A percentile compares a stretch with the other conserved stretches of the same genome.
These are phyloP conservation scores for Thymelicus acteon DNA, from an alignment of 2,888 invertebrate genomes.

Conservation along the genomic window DNA sequence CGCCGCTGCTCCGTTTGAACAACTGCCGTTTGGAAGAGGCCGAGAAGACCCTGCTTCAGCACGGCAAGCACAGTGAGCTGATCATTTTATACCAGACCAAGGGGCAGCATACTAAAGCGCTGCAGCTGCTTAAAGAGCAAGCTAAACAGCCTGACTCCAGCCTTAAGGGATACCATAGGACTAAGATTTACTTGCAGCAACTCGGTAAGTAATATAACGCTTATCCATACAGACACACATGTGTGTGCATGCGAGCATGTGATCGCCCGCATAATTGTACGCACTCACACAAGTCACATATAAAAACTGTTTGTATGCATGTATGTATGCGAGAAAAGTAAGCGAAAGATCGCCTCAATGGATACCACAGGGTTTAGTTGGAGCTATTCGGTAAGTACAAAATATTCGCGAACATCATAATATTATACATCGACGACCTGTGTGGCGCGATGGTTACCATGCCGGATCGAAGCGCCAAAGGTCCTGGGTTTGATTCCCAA, in stretches of 20 bases:
- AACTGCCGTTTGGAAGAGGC: slow-evolving; percentile 97
- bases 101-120: slow-evolving; percentile 95
- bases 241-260: too few species aligned
- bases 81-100: slow-evolving; percentile 98
- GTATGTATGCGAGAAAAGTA: slow-evolving; percentile 81
- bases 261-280: too few species aligned
- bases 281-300: too few species aligned
- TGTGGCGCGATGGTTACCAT: too few species aligned
- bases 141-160: slow-evolving; percentile 90
- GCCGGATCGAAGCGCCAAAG: too few species aligned
- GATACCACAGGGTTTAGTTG: slow-evolving; percentile 94
- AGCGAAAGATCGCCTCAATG: slow-evolving; percentile 89
- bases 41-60: slow-evolving; percentile 93
- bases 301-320: too few species aligned
- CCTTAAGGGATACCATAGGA: slow-evolving; percentile 91
- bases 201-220: slow-evolving; percentile 84
- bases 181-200: slow-evolving; percentile 95
- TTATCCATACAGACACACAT: too few species aligned
- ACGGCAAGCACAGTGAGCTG: slow-evolving; percentile 95
- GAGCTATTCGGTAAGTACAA: slow-evolving; percentile 90
- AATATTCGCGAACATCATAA: too few species aligned
- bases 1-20: slow-evolving; percentile 94
- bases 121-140: slow-evolving; percentile 93
- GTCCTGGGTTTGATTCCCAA: too few species aligned
- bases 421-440: too few species aligned